Base-by-base conservation (phyloP, 2,797 vertebrate species). In the Momotus momota region DNA sequence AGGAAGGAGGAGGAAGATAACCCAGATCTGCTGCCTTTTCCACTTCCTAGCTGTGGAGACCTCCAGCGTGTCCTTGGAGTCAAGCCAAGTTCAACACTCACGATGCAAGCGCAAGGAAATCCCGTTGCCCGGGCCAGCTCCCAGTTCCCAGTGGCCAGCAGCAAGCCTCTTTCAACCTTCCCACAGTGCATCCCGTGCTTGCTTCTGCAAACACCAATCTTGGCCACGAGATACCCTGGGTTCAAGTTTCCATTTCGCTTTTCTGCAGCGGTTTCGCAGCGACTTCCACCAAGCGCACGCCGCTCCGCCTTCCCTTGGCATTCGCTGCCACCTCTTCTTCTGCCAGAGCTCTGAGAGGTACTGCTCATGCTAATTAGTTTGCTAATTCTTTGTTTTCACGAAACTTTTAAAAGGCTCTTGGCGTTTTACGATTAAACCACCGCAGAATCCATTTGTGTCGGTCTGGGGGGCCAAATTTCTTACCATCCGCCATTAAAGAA, bases 371-470 rank as follows among this genome's bases (percentile, higher is more conserved):
- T 87, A 57, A 92, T 91, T 88, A 70, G 25, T 61, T 58, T 51
- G 49, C 58, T 88, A 87, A 93, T 87, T 81, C 79, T 73, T 51
- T 80, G 73, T 35, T 84, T 91, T 49, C 21, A 88, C 38, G 67
- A 62, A 96, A 67, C 61, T 60, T 80, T 62, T 58, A 54, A 52
- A 77, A 90, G 46, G 61, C 87, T 48, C 69, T 64, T 64, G 64
- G 75, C n/a, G 35, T 69, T 89, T 48, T 40, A 45, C 2, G 6
- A 85, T 89, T 81, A 81, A 89, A 79, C 14, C 57, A 55, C 71
- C 7, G 9, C 84, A 35, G 55, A 66, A 71, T 12, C 64, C 71
- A 52, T 57, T 41, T 21, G 38, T 70, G 86, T 27, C 80, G 49
- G 57, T 78, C 14, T 55, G 41, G 38, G 33, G 62, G 35, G 51